These are phyloP conservation scores for Drosophila borborema DNA, from an alignment of 2,888 invertebrate species.

Conservation along the genomic window DNA sequence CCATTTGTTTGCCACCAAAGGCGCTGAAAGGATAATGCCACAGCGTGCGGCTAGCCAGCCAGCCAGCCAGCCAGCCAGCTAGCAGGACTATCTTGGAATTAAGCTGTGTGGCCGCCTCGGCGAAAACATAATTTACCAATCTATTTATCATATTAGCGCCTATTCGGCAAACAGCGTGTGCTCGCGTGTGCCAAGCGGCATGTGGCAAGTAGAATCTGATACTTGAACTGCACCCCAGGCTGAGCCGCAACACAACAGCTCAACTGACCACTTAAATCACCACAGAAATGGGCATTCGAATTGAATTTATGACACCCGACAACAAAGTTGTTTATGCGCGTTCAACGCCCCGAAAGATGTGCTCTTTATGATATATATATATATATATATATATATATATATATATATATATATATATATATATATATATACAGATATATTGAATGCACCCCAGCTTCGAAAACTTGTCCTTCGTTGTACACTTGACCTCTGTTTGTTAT, in stretches of 20 bases:
- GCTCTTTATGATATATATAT: constrained; percentile 63
- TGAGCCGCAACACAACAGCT: constrained; percentile 32
- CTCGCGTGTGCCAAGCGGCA: constrained; percentile 11
- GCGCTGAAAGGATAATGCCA: constrained; percentile 67
- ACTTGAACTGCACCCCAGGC: constrained; percentile 28
- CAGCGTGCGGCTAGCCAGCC: constrained; percentile 43
- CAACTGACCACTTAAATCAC: constrained; percentile 77
- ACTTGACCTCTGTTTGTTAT: constrained; percentile 55
- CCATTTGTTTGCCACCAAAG: constrained; percentile 69
- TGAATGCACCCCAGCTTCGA: background rate
- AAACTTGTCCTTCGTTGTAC: background rate
- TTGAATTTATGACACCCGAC: constrained; percentile 76
- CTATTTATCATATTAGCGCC: constrained; percentile 80
- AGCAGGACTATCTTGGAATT: constrained; percentile 48
- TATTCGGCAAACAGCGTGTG: constrained; percentile 53
- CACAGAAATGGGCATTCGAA: constrained; percentile 78
- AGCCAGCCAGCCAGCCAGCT: background rate
- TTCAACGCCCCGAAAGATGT: constrained; percentile 47
- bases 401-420: constrained; percentile 24
- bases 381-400: constrained; percentile 8
- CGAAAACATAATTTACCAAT: constrained; percentile 78
- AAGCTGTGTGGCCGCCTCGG: constrained; percentile 53
- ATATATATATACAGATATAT: constrained; percentile 18
- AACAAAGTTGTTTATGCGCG: constrained; percentile 44
- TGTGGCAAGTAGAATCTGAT: constrained; percentile 4